A percentile compares a stretch with the other conserved stretches of the same genome.
Evolutionary conservation across 2,113 vertebrate genomes (phyloP).

Genomic region (Pseudorectes ferrugineus): DNA sequence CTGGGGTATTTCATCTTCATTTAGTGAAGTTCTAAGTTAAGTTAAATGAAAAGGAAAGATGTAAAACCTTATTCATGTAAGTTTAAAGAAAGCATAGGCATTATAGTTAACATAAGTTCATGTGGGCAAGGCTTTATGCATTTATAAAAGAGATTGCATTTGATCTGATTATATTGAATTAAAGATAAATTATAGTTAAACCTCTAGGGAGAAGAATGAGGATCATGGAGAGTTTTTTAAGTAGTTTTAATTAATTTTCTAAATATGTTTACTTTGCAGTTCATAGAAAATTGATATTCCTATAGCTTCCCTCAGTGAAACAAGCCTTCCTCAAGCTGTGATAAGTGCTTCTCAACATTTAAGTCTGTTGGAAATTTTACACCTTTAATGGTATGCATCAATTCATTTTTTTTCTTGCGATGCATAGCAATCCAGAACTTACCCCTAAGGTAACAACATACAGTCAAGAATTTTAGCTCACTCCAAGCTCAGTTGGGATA

Average conservation of each 20-base stretch:
- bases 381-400: not conserved
- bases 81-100: not conserved
- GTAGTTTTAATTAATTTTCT: constrained; percentile 53
- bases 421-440: not conserved
- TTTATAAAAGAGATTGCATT: not conserved
- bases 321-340: constrained; percentile 52
- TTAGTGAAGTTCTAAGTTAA: not conserved
- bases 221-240: constrained; percentile 29
- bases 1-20: not conserved
- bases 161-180: constrained; percentile 34
- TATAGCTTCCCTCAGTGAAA: constrained; percentile 18
- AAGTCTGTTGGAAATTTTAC: constrained; percentile 12
- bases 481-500: not conserved
- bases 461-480: not conserved
- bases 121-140: not conserved
- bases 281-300: constrained; percentile 30
- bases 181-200: constrained; percentile 36
- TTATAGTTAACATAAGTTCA: not conserved
- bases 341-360: constrained; percentile 30
- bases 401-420: not conserved
- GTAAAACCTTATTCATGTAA: not conserved
- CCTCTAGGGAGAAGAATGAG: not conserved
- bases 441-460: not conserved
- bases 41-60: not conserved
- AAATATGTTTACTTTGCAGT: constrained; percentile 49